Percentiles rank a stretch among this genome's conserved stretches.
phyloP scores from a whole-genome alignment of 2,888 invertebrate species.

The Myopa testacea region DNA sequence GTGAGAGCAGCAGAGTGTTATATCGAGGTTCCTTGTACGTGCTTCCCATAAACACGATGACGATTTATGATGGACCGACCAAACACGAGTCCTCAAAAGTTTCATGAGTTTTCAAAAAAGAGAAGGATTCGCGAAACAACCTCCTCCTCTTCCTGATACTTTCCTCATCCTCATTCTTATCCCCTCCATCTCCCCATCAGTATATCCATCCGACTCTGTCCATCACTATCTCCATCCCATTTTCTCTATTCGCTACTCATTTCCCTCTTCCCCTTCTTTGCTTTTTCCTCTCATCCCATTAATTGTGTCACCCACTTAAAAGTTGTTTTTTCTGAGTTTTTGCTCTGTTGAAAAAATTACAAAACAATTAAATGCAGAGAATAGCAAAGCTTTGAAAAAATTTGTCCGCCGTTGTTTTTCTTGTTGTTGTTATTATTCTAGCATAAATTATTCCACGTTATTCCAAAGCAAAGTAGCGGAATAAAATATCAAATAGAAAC shows the following conservation, averaged over 20 bases:
- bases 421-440: slow-evolving; percentile 23
- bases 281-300: no score
- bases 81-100: no score
- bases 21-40: neutral
- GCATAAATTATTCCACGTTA: slow-evolving; percentile 29
- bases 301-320: neutral
- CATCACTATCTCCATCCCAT: no score
- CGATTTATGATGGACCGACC: neutral
- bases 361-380: slow-evolving; percentile 34
- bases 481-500: slow-evolving; percentile 40
- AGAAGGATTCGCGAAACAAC: no score
- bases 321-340: neutral
- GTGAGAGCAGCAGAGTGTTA: neutral
- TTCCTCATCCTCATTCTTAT: no score
- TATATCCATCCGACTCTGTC: neutral
- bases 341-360: neutral
- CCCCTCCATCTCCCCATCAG: neutral
- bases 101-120: no score
- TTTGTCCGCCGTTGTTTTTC: slow-evolving; percentile 23
- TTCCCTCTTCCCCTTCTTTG: no score
- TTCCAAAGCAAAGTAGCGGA: slow-evolving; percentile 12
- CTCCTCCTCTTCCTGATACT: no score
- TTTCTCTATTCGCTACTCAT: no score
- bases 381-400: slow-evolving; percentile 25
- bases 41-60: neutral